Conservation (phyloP, 2,888 invertebrate species). For the Xestobium rufovillosum region DNA sequence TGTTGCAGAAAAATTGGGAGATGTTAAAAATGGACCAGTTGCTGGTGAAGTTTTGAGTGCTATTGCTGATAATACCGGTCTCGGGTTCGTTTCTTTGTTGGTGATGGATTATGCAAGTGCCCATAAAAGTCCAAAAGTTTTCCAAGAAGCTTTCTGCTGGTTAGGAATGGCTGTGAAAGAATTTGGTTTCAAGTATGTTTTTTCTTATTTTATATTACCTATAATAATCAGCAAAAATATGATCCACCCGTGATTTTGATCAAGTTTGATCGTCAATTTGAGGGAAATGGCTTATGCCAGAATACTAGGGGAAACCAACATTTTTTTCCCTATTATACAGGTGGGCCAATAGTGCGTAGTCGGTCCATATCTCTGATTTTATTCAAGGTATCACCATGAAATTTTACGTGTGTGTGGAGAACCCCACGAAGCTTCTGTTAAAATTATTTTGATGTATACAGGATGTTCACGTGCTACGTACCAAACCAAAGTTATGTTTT, state of each 20-base stretch:
- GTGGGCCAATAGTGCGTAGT: too few relatives aligned
- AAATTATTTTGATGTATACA: too few relatives aligned
- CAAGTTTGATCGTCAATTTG: too few relatives aligned
- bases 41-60: slow-evolving; percentile 65
- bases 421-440: too few relatives aligned
- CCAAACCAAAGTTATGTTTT: too few relatives aligned
- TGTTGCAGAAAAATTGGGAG: slow-evolving; percentile 77
- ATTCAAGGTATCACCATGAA: too few relatives aligned
- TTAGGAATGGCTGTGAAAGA: slow-evolving; percentile 69
- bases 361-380: too few relatives aligned
- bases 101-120: slow-evolving; percentile 67
- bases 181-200: slow-evolving; percentile 74
- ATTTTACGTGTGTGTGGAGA: too few relatives aligned
- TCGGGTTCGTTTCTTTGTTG: slow-evolving; percentile 67
- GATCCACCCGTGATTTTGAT: background rate
- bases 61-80: slow-evolving; percentile 69
- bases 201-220: slow-evolving; percentile 8
- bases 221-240: background rate
- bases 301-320: too few relatives aligned
- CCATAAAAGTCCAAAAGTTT: slow-evolving; percentile 88
- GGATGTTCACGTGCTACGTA: too few relatives aligned
- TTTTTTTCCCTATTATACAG: too few relatives aligned
- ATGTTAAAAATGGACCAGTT: slow-evolving; percentile 65
- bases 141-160: slow-evolving; percentile 79
- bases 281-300: too few relatives aligned